Evolutionary conservation across 2,888 invertebrate species (phyloP), one percentile per base, ranked within the genome.

Genomic region (Pachliopta kotzebuea): DNA sequence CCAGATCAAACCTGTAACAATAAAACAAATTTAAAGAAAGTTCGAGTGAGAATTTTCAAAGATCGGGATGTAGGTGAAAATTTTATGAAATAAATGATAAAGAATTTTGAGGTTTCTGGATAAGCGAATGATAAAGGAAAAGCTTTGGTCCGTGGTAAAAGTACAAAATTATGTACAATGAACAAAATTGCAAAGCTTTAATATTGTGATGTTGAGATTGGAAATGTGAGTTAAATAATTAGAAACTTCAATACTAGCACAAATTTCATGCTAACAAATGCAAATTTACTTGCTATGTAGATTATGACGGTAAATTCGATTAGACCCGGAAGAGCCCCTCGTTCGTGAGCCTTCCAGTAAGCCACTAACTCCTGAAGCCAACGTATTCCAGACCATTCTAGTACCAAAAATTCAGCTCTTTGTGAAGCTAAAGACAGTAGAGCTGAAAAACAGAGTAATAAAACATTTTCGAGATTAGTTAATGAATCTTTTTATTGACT

Each of bases 351-450:
- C 75, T 96, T 95, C 96, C 96, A 96, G 73, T 95, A 94, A 6
- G 93, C 94, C 66, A 96, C 92, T 79, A 96, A 91, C 70, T 95
- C 94, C 74, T 94, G 88, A 83, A 96, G 94, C 95, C 95, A 96
- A 11, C 94, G 94, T 68, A 94, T 94, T 0, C 96, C 96, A 67
- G 97, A 93, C 90, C 95, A 94, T 81, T 97, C 96, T 68, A 96
- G 93, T 1, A 95, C 93, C 11, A 97, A 84, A 74, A 95, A 95
- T 85, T 98, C 98, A 52, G 98, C 95, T 63, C 98, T 93, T 90
- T 99, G 97, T 0, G 98, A 98, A 8, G 99, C 98, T 75, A 98
- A 93, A 56, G 99, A 98, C 58, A 99, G 93, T 66, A 99, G 93
- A 91, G 96, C 99, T 97, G 82, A 80, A 81, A 71, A 42, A 59